These are phyloP conservation scores for Anarsia innoxiella DNA, from an alignment of 2,888 invertebrate genomes.

Conservation along the genomic window DNA sequence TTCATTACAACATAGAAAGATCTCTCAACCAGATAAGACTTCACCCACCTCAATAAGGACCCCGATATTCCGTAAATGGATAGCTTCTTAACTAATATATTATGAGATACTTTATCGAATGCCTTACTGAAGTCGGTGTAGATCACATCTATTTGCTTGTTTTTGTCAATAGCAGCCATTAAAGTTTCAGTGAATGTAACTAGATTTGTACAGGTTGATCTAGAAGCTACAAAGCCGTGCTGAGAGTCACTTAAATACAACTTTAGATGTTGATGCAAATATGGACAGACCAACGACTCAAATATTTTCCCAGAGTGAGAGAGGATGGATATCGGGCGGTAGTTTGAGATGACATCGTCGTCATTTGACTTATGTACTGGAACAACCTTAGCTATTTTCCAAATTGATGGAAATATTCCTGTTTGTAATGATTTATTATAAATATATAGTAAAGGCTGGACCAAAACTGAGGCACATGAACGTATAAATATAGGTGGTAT, in stretches of 20 bases:
- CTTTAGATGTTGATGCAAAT: conserved; percentile 8
- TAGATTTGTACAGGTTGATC: conserved; percentile 16
- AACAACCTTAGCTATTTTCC: conserved; percentile 17
- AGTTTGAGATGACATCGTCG: neutral
- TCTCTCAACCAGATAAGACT: conserved; percentile 10
- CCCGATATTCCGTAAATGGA: conserved; percentile 7
- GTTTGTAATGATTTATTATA: conserved; percentile 14
- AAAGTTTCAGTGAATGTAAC: conserved; percentile 10
- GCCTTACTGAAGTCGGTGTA: conserved; percentile 14
- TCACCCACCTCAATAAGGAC: conserved; percentile 11
- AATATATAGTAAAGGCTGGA: conserved; percentile 10
- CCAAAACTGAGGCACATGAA: conserved; percentile 9
- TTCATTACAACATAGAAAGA: conserved; percentile 12
- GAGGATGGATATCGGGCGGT: conserved; percentile 12
- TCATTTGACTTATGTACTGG: conserved; percentile 15
- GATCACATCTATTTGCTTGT: conserved; percentile 11
- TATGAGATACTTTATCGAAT: conserved; percentile 11
- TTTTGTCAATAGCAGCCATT: conserved; percentile 7
- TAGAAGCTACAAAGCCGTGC: conserved; percentile 13
- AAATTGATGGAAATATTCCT: conserved; percentile 14
- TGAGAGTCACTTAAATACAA: conserved; percentile 7
- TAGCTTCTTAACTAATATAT: conserved; percentile 4
- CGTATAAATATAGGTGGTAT: conserved; percentile 15
- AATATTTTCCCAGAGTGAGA: conserved; percentile 15
- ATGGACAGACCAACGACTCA: conserved; percentile 14